Conservation (phyloP, 2,888 invertebrate genomes). For the Cantharis rustica region DNA sequence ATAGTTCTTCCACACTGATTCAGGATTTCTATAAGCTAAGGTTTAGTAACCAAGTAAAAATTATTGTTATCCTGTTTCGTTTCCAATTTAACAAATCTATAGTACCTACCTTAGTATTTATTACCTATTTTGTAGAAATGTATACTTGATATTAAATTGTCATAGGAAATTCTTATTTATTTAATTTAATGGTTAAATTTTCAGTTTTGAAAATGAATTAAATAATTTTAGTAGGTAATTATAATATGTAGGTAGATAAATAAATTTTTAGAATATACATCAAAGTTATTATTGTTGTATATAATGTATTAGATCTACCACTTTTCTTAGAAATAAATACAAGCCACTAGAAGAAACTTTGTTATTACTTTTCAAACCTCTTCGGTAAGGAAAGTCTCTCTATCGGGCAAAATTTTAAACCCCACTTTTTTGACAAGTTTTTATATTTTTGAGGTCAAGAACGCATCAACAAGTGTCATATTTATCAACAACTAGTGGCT, state of each 20-base stretch:
- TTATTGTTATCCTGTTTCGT: neutral
- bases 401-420: too few species aligned
- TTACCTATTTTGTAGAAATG: neutral
- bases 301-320: neutral
- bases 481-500: too few species aligned
- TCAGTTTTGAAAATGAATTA: neutral
- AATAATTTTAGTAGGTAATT: neutral
- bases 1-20: neutral
- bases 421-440: too few species aligned
- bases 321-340: neutral
- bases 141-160: neutral
- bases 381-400: too few species aligned
- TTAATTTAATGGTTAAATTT: neutral
- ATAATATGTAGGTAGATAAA: neutral
- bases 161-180: neutral
- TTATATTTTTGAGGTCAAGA: too few species aligned
- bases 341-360: too few species aligned
- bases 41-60: neutral
- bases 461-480: too few species aligned
- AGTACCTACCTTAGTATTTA: neutral
- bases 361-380: neutral
- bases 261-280: neutral
- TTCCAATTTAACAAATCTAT: neutral
- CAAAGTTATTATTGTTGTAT: neutral
- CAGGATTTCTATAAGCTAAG: neutral